Evolutionary conservation across 2,113 vertebrate genomes (phyloP).

Genomic region (Falco punctatus): DNA sequence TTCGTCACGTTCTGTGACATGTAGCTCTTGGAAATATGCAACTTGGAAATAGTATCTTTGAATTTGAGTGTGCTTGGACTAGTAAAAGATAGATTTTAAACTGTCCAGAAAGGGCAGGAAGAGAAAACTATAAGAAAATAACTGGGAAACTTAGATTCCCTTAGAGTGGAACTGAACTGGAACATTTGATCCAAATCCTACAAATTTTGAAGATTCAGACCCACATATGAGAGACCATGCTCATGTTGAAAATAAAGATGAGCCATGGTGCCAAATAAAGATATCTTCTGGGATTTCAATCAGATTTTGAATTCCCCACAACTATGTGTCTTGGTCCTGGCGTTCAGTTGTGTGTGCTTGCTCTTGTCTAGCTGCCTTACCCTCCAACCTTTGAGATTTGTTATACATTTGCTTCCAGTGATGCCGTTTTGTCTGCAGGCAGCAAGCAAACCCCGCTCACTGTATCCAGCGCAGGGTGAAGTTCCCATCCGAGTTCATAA

Average conservation of each 20-base stretch:
- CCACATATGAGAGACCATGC: neutral
- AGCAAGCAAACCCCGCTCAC: neutral
- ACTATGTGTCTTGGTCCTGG: neutral
- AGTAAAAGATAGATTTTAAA: slow-evolving; percentile 44
- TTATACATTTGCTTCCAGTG: neutral
- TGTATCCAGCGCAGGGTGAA: neutral
- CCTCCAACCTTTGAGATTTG: neutral
- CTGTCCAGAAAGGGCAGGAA: slow-evolving; percentile 20
- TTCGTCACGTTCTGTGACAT: slow-evolving; percentile 68
- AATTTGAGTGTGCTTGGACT: slow-evolving; percentile 45
- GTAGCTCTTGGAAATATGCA: slow-evolving; percentile 58
- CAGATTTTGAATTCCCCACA: slow-evolving; percentile 13
- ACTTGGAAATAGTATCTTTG: slow-evolving; percentile 50
- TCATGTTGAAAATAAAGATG: slow-evolving; percentile 4
- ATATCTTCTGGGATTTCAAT: neutral
- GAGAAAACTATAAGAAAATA: slow-evolving; percentile 22
- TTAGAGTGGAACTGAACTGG: neutral
- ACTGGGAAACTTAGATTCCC: slow-evolving; percentile 36
- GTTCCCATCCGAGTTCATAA: neutral
- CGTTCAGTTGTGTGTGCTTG: neutral
- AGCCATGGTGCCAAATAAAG: neutral
- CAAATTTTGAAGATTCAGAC: neutral
- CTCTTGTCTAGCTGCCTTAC: neutral
- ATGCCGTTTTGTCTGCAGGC: neutral
- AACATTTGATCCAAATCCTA: neutral